Conservation (phyloP, 2,113 vertebrate species). For the Aplodontia rufa region DNA sequence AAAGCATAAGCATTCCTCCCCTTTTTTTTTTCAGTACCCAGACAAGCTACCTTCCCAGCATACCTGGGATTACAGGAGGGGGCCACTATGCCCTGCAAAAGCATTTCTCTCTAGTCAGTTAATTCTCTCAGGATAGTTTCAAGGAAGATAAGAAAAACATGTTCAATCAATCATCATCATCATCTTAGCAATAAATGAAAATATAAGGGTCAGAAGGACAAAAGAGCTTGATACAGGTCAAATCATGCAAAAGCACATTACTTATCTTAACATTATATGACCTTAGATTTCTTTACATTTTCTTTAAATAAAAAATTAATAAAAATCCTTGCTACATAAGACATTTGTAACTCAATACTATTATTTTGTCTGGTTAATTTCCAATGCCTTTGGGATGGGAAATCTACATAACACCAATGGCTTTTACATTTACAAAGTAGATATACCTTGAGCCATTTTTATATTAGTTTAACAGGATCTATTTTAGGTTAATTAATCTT, state of each 20-base stretch:
- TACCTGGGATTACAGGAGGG: no score
- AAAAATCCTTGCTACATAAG: slow-evolving; percentile 37
- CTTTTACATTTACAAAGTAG: slow-evolving; percentile 31
- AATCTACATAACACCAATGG: slow-evolving; percentile 21
- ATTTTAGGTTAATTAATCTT: slow-evolving; percentile 63
- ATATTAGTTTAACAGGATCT: slow-evolving; percentile 47
- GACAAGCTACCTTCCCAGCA: no score
- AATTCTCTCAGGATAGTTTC: background rate
- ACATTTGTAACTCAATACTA: background rate
- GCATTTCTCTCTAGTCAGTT: slow-evolving; percentile 1
- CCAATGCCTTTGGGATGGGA: background rate
- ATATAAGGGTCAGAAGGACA: slow-evolving; percentile 6
- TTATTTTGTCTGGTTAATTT: slow-evolving; percentile 54
- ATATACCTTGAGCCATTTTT: slow-evolving; percentile 33
- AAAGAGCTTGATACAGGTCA: background rate
- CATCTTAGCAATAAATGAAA: background rate
- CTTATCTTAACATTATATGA: slow-evolving; percentile 6
- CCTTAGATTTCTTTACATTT: background rate
- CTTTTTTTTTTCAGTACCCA: no score
- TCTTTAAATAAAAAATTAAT: slow-evolving; percentile 49
- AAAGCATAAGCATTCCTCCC: background rate
- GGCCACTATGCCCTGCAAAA: background rate
- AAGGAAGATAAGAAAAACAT: slow-evolving; percentile 34
- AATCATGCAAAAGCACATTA: slow-evolving; percentile 22
- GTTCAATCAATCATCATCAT: background rate